These are phyloP conservation scores for Sebastes matsubarae DNA, from an alignment of 2,797 vertebrate genomes.

Conservation along the genomic window DNA sequence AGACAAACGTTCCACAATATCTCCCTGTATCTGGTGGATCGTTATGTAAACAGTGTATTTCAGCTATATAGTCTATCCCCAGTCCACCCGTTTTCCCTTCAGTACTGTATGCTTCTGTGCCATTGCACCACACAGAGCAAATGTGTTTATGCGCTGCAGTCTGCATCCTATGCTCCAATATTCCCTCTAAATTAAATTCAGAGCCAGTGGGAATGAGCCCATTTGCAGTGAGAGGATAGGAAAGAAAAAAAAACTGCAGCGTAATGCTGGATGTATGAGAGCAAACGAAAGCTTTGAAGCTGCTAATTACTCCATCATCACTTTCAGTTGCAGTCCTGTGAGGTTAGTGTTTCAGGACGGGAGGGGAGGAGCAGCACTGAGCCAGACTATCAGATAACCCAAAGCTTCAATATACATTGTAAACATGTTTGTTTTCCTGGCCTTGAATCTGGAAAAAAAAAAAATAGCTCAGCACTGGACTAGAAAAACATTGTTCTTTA, in stretches of 20 bases:
- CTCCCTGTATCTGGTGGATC: not conserved
- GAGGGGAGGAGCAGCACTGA: constrained; percentile 17
- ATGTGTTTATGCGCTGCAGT: constrained; percentile 25
- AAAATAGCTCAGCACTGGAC: constrained; percentile 1
- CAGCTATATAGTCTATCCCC: not conserved
- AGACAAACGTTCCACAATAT: not conserved
- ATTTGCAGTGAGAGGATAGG: constrained; percentile 23
- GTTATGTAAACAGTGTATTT: not conserved
- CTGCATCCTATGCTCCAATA: constrained; percentile 35
- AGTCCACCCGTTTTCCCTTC: not conserved
- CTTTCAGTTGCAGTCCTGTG: constrained; percentile 43
- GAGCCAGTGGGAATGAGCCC: constrained; percentile 27
- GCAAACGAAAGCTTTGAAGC: constrained; percentile 62
- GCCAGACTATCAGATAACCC: constrained; percentile 45
- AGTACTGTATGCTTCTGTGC: constrained; percentile 10
- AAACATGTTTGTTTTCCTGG: constrained; percentile 52
- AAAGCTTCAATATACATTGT: constrained; percentile 32
- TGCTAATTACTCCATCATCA: constrained; percentile 64
- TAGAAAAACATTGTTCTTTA: constrained; percentile 35
- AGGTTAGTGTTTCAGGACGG: constrained; percentile 41
- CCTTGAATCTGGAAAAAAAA: not conserved
- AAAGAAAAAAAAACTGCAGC: constrained; percentile 3
- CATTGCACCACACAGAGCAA: constrained; percentile 23
- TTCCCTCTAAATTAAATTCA: constrained; percentile 47
- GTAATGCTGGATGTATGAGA: constrained; percentile 35